Percentiles rank a stretch among this genome's conserved stretches.
Conservation (phyloP, 2,888 invertebrate genomes). For the Phyllotreta striolata region DNA sequence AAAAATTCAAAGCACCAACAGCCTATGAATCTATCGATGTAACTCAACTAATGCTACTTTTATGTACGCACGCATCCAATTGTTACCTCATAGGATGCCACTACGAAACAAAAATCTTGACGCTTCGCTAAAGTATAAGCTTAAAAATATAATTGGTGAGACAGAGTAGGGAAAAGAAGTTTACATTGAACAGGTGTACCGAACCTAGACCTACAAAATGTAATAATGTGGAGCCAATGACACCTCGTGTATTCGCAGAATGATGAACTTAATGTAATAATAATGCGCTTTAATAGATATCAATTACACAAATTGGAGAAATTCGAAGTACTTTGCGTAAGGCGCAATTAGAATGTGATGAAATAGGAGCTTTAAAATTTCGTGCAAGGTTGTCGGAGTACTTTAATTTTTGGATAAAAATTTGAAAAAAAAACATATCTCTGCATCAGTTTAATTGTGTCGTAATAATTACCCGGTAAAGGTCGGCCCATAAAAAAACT, state of each 20-base stretch:
- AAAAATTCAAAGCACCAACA: slow-evolving; percentile 15
- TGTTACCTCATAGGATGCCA: slow-evolving; percentile 34
- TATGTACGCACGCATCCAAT: slow-evolving; percentile 22
- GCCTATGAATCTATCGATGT: background rate
- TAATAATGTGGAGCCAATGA: slow-evolving; percentile 35
- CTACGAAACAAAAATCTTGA: slow-evolving; percentile 40
- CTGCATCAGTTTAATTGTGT: too few species aligned
- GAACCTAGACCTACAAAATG: slow-evolving; percentile 52
- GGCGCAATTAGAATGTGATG: background rate
- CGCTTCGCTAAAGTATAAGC: slow-evolving; percentile 37
- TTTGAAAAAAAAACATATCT: too few species aligned
- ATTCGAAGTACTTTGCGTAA: slow-evolving; percentile 11
- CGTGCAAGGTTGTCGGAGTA: background rate
- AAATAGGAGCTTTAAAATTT: background rate
- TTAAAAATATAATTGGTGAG: slow-evolving; percentile 36
- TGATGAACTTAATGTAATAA: slow-evolving; percentile 17
- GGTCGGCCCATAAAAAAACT: too few species aligned
- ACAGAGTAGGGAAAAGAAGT: slow-evolving; percentile 52
- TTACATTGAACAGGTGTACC: slow-evolving; percentile 51
- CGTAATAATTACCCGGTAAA: too few species aligned
- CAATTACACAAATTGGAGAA: slow-evolving; percentile 7
- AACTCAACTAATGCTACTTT: slow-evolving; percentile 3
- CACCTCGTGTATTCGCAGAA: slow-evolving; percentile 26
- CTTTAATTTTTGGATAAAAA: too few species aligned
- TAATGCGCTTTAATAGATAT: background rate